Conservation (phyloP, 2,113 vertebrate species). For the Macroglossus sobrinus region DNA sequence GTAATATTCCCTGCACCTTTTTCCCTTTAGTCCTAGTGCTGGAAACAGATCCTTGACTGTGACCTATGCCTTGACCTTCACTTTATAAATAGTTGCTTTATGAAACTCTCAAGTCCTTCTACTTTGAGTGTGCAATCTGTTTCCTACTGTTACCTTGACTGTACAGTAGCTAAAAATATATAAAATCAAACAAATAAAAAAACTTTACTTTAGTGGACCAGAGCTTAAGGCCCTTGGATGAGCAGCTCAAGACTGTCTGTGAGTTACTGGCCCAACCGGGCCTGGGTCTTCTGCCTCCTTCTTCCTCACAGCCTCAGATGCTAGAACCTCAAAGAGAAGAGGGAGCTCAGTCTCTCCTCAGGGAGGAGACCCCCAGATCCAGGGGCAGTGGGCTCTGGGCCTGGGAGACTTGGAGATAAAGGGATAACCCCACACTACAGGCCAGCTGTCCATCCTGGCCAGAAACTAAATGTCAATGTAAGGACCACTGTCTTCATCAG, state of each 20-base stretch:
- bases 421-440: background rate
- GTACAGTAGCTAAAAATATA: background rate
- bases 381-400: background rate
- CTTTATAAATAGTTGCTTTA: background rate
- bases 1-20: background rate
- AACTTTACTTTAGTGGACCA: background rate
- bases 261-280: no score
- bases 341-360: background rate
- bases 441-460: background rate
- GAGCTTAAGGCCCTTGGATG: background rate
- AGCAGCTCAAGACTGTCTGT: background rate
- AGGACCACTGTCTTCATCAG: background rate
- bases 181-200: background rate
- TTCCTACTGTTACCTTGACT: background rate
- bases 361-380: background rate
- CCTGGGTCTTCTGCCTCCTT: background rate
- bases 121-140: background rate
- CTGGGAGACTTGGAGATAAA: background rate
- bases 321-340: background rate
- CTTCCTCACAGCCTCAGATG: background rate
- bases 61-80: background rate
- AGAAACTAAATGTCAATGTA: rapidly evolving
- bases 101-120: background rate
- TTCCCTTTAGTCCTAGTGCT: background rate
- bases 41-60: background rate